Evolutionary conservation across 2,888 invertebrate species (phyloP), one percentile per base, ranked within the genome.

Genomic region (Drosophila bunnanda): DNA sequence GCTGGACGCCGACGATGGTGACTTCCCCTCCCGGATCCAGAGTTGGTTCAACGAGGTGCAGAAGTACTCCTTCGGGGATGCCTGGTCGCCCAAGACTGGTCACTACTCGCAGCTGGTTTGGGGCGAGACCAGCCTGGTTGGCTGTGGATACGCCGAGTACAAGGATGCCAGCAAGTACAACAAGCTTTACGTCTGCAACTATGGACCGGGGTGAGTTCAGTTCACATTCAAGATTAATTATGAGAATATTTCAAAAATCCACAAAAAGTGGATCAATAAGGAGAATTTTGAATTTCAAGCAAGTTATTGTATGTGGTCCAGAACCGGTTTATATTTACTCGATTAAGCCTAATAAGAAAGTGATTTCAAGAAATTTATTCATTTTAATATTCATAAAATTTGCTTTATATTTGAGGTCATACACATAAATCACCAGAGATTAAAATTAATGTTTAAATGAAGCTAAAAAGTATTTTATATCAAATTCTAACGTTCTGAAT

Each of bases 41-140:
- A 94, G 94, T 61, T 97, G 97, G 97, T 97, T 96, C 92, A 95
- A 95, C 87, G 97, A 97, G 93, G 96, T 96, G 65, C 94, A 94
- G 80, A 93, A 94, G 78, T 95, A 93, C 89, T 94, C 94, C 55
- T 95, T 94, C 91, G 94, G 95, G 34, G 93, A 94, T 80, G 94
- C 93, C 75, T 95, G 95, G 92, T 95, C 95, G 76, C 94, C 94
- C 71, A 94, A 94, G 82, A 96, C 96, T 20, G 96, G 96, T 62
- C 97, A 97, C 93, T 97, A 96, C 91, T 96, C 97, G 72, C 97
- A 98, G 96, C 94, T 98, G 92, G 95, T 97, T 60, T 98, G 98
- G 98, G 96, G 96, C 65, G 95, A 96, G 90, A 96, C 97, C 13
- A 95, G 95, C 89, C 93, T 96, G 78, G 94, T 98, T 59, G 98